Percentiles rank a stretch among this genome's conserved stretches.
These are phyloP conservation scores for Blastobasis adustella DNA, from an alignment of 2,888 invertebrate species.

Conservation along the genomic window DNA sequence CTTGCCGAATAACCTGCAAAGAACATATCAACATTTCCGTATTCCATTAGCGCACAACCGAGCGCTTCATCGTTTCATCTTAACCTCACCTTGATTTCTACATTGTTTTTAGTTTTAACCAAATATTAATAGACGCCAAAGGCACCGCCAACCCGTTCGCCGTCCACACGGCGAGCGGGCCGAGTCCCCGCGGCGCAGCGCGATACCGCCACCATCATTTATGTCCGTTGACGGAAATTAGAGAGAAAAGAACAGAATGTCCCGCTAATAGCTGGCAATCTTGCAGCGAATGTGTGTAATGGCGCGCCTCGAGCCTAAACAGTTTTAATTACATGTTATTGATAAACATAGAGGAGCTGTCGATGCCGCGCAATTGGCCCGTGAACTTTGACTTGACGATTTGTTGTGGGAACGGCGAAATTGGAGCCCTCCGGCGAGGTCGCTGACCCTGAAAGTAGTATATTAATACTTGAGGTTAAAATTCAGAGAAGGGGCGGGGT, in stretches of 20 bases:
- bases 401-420: constrained; percentile 68
- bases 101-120: no score
- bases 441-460: no score
- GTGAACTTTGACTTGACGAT: constrained; percentile 66
- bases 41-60: no score
- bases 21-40: no score
- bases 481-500: no score
- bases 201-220: constrained; percentile 65
- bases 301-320: constrained; percentile 68
- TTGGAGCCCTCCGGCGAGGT: constrained; percentile 37
- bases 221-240: constrained; percentile 67
- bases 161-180: constrained; percentile 7
- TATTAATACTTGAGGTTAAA: no score
- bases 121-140: no score
- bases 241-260: constrained; percentile 71
- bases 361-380: constrained; percentile 67
- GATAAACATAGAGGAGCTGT: constrained; percentile 65
- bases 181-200: constrained; percentile 51
- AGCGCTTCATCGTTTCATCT: no score
- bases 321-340: constrained; percentile 74
- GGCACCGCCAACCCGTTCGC: no score
- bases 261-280: constrained; percentile 64
- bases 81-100: no score
- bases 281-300: constrained; percentile 69
- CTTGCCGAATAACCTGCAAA: no score